These are phyloP conservation scores for Euborellia annulipes DNA, from an alignment of 1,140 invertebrate species.

Conservation along the genomic window DNA sequence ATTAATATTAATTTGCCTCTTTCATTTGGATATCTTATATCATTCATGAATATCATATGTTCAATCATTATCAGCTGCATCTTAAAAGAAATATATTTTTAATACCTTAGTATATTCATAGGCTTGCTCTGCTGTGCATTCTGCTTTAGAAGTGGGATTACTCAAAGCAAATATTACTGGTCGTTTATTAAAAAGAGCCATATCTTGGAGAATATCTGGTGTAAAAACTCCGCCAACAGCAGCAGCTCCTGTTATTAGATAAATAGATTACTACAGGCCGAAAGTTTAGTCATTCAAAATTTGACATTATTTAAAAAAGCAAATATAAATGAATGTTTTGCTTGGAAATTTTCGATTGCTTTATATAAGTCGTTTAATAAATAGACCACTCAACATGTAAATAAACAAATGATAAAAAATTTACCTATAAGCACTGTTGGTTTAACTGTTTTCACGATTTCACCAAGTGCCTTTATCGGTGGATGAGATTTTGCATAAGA, in stretches of 20 bases:
- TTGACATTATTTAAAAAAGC: too few relatives aligned
- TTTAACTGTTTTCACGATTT: conserved; percentile 66
- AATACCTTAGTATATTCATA: conserved; percentile 71
- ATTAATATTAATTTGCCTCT: too few relatives aligned
- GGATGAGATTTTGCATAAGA: conserved; percentile 70
- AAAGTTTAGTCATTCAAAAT: too few relatives aligned
- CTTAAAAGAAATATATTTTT: conserved; percentile 6
- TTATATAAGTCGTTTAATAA: too few relatives aligned
- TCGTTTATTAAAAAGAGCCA: conserved; percentile 70
- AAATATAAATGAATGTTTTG: too few relatives aligned
- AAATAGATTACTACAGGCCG: conserved; percentile 3
- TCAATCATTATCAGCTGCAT: neutral
- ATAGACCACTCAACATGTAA: too few relatives aligned
- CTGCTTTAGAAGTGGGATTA: conserved; percentile 90
- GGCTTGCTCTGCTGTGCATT: conserved; percentile 88
- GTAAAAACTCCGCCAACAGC: conserved; percentile 79
- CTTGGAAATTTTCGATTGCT: too few relatives aligned
- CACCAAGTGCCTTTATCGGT: conserved; percentile 56
- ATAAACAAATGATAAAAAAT: conserved; percentile 13
- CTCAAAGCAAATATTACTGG: conserved; percentile 91
- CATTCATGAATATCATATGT: too few relatives aligned
- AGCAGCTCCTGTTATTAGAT: conserved; percentile 53
- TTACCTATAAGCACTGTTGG: conserved; percentile 73
- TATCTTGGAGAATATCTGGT: conserved; percentile 62
- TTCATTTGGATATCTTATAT: too few relatives aligned